A percentile compares a stretch with the other conserved stretches of the same genome.
Conservation (phyloP, 2,888 invertebrate species). For the Leptinotarsa tumamoca region DNA sequence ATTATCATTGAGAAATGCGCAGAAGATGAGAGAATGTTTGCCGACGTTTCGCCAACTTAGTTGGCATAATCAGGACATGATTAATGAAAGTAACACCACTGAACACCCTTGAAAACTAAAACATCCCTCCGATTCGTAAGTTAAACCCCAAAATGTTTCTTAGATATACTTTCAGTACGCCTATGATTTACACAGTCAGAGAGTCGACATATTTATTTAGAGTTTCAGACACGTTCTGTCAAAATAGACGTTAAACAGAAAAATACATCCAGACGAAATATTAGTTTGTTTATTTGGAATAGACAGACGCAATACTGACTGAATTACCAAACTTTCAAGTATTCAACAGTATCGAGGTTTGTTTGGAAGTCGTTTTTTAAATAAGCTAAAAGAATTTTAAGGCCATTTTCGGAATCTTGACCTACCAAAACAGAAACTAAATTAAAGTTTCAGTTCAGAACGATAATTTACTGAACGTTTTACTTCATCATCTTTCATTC, state of each 20-base stretch:
- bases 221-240: constrained; percentile 37
- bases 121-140: not conserved
- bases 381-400: not conserved
- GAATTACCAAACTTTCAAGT: not conserved
- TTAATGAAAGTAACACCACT: not conserved
- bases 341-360: constrained; percentile 3
- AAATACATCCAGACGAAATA: constrained; percentile 29
- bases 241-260: constrained; percentile 38
- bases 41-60: too few species aligned
- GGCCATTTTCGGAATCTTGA: too few species aligned
- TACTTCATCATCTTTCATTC: not conserved
- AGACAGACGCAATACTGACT: not conserved
- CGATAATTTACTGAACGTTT: too few species aligned
- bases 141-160: not conserved
- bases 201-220: constrained; percentile 31
- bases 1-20: too few species aligned
- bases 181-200: constrained; percentile 8
- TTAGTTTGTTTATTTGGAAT: constrained; percentile 35
- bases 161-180: not conserved
- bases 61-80: not conserved
- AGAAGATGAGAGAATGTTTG: too few species aligned
- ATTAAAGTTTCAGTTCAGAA: too few species aligned
- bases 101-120: not conserved
- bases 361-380: not conserved
- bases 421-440: too few species aligned